A percentile compares a stretch with the other conserved stretches of the same genome.
Conservation (phyloP, 2,113 vertebrate genomes). For the Corapipo altera region DNA sequence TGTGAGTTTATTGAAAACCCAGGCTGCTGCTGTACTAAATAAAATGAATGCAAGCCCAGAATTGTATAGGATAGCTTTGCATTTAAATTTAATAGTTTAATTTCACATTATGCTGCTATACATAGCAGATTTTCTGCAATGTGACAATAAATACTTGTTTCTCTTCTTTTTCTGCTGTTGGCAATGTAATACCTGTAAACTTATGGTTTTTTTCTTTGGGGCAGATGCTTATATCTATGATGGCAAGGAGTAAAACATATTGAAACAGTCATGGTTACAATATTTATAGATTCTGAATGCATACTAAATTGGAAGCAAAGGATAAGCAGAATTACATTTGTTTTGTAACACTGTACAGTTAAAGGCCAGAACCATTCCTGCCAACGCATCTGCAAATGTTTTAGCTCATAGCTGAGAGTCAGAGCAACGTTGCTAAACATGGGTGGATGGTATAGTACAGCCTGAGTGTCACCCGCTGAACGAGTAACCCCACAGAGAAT, state of each 20-base stretch:
- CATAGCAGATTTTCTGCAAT: background rate
- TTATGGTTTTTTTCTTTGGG: background rate
- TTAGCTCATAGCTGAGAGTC: constrained; percentile 12
- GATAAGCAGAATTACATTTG: constrained; percentile 33
- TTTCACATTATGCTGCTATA: background rate
- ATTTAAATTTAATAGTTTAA: background rate
- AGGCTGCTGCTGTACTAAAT: background rate
- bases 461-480: constrained; percentile 64
- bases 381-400: constrained; percentile 55
- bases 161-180: background rate
- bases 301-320: constrained; percentile 57
- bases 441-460: constrained; percentile 48
- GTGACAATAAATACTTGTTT: background rate
- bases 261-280: constrained; percentile 20
- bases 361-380: constrained; percentile 29
- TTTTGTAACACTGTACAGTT: constrained; percentile 30
- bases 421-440: constrained; percentile 10
- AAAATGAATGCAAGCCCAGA: background rate
- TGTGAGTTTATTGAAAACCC: background rate
- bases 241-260: constrained; percentile 27
- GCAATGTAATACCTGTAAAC: constrained; percentile 11
- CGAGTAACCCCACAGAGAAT: constrained; percentile 62
- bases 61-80: background rate
- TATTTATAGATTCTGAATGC: constrained; percentile 52
- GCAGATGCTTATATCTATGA: background rate